These are phyloP conservation scores for Helogale parvula DNA, from an alignment of 2,113 vertebrate species.

Conservation along the genomic window DNA sequence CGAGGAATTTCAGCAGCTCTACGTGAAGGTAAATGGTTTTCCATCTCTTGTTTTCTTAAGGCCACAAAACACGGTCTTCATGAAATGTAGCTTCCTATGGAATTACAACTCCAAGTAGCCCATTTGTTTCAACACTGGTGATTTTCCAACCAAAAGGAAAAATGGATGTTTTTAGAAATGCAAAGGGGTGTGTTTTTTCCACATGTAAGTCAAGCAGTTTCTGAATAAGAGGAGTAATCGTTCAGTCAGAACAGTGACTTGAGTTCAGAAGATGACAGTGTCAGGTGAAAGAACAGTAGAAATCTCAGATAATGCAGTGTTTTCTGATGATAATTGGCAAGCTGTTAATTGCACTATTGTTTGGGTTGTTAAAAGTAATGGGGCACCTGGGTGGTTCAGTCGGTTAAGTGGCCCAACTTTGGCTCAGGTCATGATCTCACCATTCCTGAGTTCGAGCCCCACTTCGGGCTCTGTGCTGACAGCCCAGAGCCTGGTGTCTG, in stretches of 20 bases:
- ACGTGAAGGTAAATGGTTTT: constrained; percentile 92
- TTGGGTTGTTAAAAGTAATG: neutral
- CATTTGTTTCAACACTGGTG: neutral
- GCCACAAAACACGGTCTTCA: neutral
- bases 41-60: neutral
- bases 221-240: neutral
- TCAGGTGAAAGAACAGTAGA: neutral
- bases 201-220: neutral
- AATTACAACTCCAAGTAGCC: neutral
- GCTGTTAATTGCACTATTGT: neutral
- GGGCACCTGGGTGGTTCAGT: no score
- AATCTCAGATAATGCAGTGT: neutral
- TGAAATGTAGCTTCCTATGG: neutral
- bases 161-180: neutral
- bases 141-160: neutral
- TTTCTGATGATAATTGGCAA: neutral
- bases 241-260: neutral
- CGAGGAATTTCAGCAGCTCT: constrained; percentile 95
- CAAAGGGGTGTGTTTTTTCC: neutral
- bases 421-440: no score
- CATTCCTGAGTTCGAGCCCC: no score
- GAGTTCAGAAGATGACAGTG: neutral
- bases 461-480: no score
- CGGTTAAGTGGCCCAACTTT: no score
- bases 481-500: no score